These are phyloP conservation scores for Turritopsis dohrnii DNA, from an alignment of 30 jellyfish, hydroid and myxozoan species.

Conservation along the genomic window DNA sequence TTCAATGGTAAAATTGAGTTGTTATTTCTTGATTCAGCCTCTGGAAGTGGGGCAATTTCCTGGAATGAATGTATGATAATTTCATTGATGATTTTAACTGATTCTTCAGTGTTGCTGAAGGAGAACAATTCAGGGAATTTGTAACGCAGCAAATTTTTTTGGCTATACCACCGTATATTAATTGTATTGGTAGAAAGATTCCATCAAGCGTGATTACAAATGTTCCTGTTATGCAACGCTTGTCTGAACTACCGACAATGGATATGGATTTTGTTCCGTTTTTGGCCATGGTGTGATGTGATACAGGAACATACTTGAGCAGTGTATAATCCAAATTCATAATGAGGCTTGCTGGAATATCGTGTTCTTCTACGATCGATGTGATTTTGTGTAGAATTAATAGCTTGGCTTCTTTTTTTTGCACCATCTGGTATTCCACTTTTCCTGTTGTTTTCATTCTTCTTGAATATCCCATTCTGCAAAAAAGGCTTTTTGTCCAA, in stretches of 20 bases:
- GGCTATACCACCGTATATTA: constrained; percentile 23
- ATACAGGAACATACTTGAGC: constrained; percentile 20
- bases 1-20: background rate
- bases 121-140: constrained; percentile 15
- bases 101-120: constrained; percentile 25
- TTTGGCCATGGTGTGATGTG: constrained; percentile 23
- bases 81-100: background rate
- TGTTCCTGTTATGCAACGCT: constrained; percentile 5
- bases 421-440: constrained; percentile 13
- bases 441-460: constrained; percentile 4
- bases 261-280: background rate
- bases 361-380: constrained; percentile 6
- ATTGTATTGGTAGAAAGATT: background rate
- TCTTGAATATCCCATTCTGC: background rate
- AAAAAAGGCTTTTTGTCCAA: constrained; percentile 2
- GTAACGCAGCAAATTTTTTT: constrained; percentile 19
- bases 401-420: constrained; percentile 4
- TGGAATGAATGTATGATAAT: constrained; percentile 16
- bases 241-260: constrained; percentile 19
- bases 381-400: background rate
- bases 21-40: background rate
- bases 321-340: constrained; percentile 25
- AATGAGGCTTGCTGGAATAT: constrained; percentile 12
- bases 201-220: constrained; percentile 23
- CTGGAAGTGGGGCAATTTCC: constrained; percentile 23